Evolutionary conservation across 2,888 invertebrate genomes (phyloP), one percentile per base, ranked within the genome.

Genomic region (Cynaeus angustus): DNA sequence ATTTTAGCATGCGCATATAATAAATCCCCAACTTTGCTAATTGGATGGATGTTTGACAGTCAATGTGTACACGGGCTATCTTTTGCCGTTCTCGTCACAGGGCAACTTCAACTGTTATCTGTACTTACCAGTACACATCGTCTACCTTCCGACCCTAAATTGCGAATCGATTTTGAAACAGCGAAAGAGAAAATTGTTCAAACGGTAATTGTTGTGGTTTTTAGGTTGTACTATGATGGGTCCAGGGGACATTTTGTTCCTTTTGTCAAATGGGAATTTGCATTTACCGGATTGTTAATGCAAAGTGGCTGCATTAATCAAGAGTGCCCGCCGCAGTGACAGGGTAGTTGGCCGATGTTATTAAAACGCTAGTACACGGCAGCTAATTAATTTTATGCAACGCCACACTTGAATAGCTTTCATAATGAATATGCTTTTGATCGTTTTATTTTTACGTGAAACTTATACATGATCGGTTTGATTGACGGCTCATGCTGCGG

Each of bases 361-460:
- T 83, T 83, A 84, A 83, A 84, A 82, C 83, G 83, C 81, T 81
- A 80, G 82, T 82, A 82, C 81, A 80, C 79, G 81, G 80, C 81
- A 80, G 83, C 84, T 85, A 85, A 85, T 85, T 85, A 85, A 85
- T 85, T 85, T 85, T 84, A 84, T 85, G 84, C 85, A 84, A 84
- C 83, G 82, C 82, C 83, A 84, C 84, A 84, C 84, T 83, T 83
- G 83, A 84, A 84, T 81, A 81, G 83, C 81, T 82, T 80, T 82
- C 81, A 80, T 84, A 84, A 84, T 84, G 84, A 84, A 84, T 82
- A 80, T 76, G 80, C 82, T 78, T 79, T 80, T 78, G 80, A 79
- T 79, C 78, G 80, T 79, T 80, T 66, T 66, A 66, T 72, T 79
- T 78, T 76, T 75, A 74, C 77, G 48, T 72, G 75, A 73, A 78